Conservation (phyloP, 2,797 vertebrate species). For the Mycteria americana region DNA sequence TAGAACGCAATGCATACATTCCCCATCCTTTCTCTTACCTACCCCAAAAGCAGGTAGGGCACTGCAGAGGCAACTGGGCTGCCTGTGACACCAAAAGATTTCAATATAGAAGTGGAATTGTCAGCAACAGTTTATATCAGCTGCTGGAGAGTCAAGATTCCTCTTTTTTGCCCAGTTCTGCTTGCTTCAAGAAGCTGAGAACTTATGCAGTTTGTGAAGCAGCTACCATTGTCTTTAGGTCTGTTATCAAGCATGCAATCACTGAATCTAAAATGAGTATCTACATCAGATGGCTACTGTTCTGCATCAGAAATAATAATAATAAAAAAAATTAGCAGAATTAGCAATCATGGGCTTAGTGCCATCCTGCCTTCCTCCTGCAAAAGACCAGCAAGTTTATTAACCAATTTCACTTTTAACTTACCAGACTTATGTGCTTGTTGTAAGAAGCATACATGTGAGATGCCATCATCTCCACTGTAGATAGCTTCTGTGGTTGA, state of each 20-base stretch:
- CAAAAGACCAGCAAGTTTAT: not conserved
- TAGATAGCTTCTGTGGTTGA: slow-evolving; percentile 91
- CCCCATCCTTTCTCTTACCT: not conserved
- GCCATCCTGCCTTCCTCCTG: not conserved
- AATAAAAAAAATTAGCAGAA: not conserved
- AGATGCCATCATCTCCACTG: slow-evolving; percentile 96
- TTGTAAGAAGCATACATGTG: slow-evolving; percentile 98
- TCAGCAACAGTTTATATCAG: not conserved
- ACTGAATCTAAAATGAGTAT: not conserved
- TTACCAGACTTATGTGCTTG: slow-evolving; percentile 94
- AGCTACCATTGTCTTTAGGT: not conserved
- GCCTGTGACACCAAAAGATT: not conserved
- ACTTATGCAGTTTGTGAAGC: not conserved
- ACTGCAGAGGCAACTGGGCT: not conserved
- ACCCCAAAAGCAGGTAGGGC: not conserved
- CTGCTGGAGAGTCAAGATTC: not conserved
- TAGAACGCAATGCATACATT: not conserved
- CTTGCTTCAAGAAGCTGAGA: not conserved
- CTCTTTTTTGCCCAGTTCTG: not conserved
- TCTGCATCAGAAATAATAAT: not conserved
- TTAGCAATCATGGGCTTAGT: not conserved
- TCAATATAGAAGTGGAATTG: not conserved
- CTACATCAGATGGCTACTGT: not conserved
- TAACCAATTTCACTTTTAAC: slow-evolving; percentile 19
- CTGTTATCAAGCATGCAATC: not conserved